phyloP scores from a whole-genome alignment of 1,140 invertebrate species.

The Drosophila arizonae region DNA sequence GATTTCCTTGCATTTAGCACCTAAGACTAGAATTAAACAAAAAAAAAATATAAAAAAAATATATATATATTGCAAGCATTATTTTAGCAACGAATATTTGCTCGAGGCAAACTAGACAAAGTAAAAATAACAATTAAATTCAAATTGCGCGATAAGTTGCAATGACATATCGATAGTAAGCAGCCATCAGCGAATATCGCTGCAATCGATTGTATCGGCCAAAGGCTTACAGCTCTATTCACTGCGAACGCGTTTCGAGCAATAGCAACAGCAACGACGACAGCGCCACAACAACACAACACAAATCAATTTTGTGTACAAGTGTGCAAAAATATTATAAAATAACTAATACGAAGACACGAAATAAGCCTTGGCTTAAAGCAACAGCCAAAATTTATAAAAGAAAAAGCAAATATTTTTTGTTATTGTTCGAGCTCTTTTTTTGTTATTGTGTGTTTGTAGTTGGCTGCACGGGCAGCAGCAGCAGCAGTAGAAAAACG shows the following conservation, averaged over 20 bases:
- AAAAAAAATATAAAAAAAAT: too few species aligned
- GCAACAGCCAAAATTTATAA: conserved; percentile 8
- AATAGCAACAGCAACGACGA: conserved; percentile 50
- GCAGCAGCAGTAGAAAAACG: conserved; percentile 31
- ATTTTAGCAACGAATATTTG: too few species aligned
- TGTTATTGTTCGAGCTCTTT: conserved; percentile 25
- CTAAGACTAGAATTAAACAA: too few species aligned
- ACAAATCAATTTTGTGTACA: conserved; percentile 38
- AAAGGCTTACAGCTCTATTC: background rate
- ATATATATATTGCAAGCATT: too few species aligned
- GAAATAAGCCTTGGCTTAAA: conserved; percentile 17
- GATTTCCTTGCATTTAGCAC: too few species aligned
- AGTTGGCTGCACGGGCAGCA: conserved; percentile 38
- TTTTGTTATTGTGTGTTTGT: conserved; percentile 42
- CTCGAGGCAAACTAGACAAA: background rate
- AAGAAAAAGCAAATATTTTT: conserved; percentile 6
- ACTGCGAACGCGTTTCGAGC: conserved; percentile 34
- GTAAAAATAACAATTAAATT: background rate
- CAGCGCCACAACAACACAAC: conserved; percentile 47
- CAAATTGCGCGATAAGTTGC: background rate
- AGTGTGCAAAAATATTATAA: conserved; percentile 44
- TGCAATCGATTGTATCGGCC: conserved; percentile 7
- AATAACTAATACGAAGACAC: conserved; percentile 31
- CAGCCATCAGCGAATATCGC: background rate
- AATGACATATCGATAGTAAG: background rate